Percentiles rank a stretch among this genome's conserved stretches.
phyloP scores from a whole-genome alignment of 2,888 invertebrate genomes.

The Dexiosoma caninum region DNA sequence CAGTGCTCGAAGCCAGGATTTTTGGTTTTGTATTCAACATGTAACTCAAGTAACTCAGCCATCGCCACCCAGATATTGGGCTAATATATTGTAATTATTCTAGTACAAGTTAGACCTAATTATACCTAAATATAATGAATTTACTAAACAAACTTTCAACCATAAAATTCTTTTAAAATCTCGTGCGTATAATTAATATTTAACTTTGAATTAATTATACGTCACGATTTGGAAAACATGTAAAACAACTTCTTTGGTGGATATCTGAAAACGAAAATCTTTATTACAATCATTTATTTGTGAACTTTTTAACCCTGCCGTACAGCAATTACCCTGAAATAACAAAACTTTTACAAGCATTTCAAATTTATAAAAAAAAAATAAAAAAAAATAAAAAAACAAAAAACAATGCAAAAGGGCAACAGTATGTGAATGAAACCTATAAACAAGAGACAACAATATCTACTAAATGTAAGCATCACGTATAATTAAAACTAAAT shows the following conservation, averaged over 20 bases:
- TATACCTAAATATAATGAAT: no score
- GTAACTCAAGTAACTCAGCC: no score
- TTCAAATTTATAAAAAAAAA: background rate
- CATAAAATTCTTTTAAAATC: no score
- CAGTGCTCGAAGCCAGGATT: no score
- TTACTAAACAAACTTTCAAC: no score
- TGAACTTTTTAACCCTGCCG: background rate
- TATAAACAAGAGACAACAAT: constrained; percentile 47
- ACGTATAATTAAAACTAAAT: constrained; percentile 42
- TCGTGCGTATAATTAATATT: background rate
- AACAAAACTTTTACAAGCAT: background rate
- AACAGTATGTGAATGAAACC: background rate
- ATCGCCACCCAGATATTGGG: no score
- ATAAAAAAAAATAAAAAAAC: no score
- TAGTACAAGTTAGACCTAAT: no score
- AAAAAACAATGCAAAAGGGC: background rate
- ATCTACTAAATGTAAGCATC: constrained; percentile 27
- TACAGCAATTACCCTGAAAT: no score
- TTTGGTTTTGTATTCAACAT: no score
- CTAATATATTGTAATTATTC: no score
- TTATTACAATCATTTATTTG: background rate
- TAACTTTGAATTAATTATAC: background rate
- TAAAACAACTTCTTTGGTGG: background rate
- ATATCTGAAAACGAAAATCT: background rate
- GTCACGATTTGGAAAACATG: no score